Percentiles rank a stretch among this genome's conserved stretches.
These are phyloP conservation scores for Enteromius radiatus DNA, from an alignment of 2,797 vertebrate species.

Conservation along the genomic window DNA sequence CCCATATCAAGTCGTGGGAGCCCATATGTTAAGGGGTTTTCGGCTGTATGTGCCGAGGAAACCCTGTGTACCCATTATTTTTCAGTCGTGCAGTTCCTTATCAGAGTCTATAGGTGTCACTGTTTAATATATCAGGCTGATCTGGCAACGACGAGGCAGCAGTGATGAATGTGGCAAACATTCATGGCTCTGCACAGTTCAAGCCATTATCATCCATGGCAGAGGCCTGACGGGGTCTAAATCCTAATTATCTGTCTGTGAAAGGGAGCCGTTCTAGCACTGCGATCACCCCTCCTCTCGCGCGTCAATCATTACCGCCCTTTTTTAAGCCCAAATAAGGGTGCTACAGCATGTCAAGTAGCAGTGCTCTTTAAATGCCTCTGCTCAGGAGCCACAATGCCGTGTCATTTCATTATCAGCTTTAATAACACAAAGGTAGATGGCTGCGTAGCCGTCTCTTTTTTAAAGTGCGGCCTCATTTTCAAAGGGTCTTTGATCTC, in stretches of 20 bases:
- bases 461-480: conserved; percentile 21
- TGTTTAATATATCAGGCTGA: conserved; percentile 47
- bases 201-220: conserved; percentile 55
- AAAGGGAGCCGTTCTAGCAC: conserved; percentile 48
- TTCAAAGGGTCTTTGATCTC: conserved; percentile 50
- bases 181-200: conserved; percentile 46
- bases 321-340: conserved; percentile 49
- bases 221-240: conserved; percentile 56
- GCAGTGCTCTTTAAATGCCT: conserved; percentile 45
- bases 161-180: conserved; percentile 50
- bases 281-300: conserved; percentile 45
- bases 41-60: conserved; percentile 3
- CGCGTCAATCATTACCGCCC: conserved; percentile 56
- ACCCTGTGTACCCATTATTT: background rate
- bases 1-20: background rate
- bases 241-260: conserved; percentile 57
- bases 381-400: conserved; percentile 39
- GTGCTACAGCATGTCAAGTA: conserved; percentile 50
- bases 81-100: conserved; percentile 12
- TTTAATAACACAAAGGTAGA: conserved; percentile 54
- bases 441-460: conserved; percentile 8
- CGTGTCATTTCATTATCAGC: conserved; percentile 53
- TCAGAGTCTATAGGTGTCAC: conserved; percentile 52
- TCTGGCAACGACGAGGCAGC: conserved; percentile 37
- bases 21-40: conserved; percentile 28